phyloP scores from a whole-genome alignment of 2,888 invertebrate genomes.

The Scelioninae gen. 1 region DNA sequence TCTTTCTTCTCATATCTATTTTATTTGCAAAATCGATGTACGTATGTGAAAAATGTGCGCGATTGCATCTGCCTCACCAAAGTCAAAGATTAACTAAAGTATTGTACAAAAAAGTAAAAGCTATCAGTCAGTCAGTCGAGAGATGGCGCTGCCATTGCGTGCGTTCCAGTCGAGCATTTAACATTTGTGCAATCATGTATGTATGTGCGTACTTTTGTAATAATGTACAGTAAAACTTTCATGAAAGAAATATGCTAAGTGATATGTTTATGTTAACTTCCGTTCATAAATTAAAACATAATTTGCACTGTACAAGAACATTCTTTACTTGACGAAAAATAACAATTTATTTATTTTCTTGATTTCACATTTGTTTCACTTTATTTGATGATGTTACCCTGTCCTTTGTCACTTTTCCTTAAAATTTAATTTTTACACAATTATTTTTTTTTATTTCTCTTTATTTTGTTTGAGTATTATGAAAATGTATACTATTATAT shows the following conservation, averaged over 20 bases:
- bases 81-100: no score
- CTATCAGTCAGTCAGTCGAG: conserved; percentile 42
- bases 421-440: not conserved
- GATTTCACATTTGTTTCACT: conserved; percentile 70
- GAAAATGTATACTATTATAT: no score
- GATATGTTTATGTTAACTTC: conserved; percentile 45
- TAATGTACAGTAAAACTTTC: conserved; percentile 68
- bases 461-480: not conserved
- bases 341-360: conserved; percentile 73
- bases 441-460: conserved; percentile 2
- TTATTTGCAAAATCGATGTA: no score
- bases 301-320: conserved; percentile 67
- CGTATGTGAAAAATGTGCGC: conserved; percentile 3
- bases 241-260: no score
- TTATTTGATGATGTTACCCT: conserved; percentile 61
- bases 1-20: no score
- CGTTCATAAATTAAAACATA: conserved; percentile 45
- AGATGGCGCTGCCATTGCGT: conserved; percentile 35
- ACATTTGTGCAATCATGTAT: conserved; percentile 68
- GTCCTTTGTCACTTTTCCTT: conserved; percentile 18
- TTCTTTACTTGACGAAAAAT: conserved; percentile 58
- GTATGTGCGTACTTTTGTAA: conserved; percentile 70
- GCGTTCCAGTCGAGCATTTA: conserved; percentile 60
- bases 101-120: no score
- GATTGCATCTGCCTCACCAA: no score